Evolutionary conservation across 2,113 vertebrate genomes (phyloP), one percentile per base, ranked within the genome.

Genomic region (Setophaga petechia): DNA sequence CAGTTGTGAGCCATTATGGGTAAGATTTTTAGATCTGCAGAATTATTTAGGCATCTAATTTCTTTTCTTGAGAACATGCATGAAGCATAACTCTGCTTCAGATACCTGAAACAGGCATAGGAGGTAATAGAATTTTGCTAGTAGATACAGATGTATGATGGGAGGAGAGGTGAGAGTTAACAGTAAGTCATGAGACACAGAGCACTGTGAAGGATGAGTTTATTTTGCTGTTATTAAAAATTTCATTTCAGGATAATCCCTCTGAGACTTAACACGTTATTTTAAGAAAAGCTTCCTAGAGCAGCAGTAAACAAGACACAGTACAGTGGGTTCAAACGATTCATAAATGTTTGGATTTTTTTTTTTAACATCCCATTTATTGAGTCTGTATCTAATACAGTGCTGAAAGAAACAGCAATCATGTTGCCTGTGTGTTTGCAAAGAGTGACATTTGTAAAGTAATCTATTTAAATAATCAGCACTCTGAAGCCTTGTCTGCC

Each of bases 201-300:
- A 95, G 82, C 77, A 52, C 63, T 83, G 68, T 93, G 90, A 95
- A 90, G 72, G 82, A 95, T 96, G 82, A 83, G 84, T 96, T 97
- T 96, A 96, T 95, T 95, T 95, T 96, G 84, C 87, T 89, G 82
- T 95, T 96, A 91, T 96, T 95, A 95, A 95, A 95, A 95, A 95
- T 83, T 91, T 93, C 77, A 95, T 96, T 95, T 95, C 84, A 80
- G 84, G 87, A 94, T 93, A 93, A 95, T 95, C 87, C 90, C 91
- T 95, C 77, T 88, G 95, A 96, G 94, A 86, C 75, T 77, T 94
- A 92, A 85, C 90, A 95, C 39, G 14, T 96, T 95, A 93, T 88
- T 97, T 94, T 92, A 94, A 80, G 75, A 81, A 85, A 72, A 91
- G 72, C 74, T 95, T 96, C 78, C 79, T 90, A 74, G 93, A 96